These are phyloP conservation scores for Malurus cyaneus DNA, from an alignment of 2,113 vertebrate species.

Conservation along the genomic window DNA sequence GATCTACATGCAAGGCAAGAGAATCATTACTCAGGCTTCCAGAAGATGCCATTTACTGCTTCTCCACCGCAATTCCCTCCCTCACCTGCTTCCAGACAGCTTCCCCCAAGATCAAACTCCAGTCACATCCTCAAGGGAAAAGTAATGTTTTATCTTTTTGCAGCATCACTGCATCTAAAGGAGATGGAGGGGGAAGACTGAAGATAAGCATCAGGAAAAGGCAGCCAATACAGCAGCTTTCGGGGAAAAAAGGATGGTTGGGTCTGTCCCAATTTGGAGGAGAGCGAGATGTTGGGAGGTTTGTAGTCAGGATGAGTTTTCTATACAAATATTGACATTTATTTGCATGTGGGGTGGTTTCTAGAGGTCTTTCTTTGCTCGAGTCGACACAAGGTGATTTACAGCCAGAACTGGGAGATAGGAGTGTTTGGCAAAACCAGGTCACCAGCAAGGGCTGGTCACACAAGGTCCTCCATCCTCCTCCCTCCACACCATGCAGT, in stretches of 20 bases:
- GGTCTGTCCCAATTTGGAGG: background rate
- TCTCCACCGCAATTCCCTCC: background rate
- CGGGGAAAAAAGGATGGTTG: background rate
- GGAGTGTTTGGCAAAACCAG: fast-evolving
- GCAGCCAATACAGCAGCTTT: background rate
- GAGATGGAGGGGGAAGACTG: background rate
- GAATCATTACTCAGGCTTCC: background rate
- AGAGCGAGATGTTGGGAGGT: background rate
- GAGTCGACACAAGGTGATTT: background rate
- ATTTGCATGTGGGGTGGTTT: background rate
- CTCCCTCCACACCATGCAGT: fast-evolving
- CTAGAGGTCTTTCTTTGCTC: background rate
- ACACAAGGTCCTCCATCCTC: background rate
- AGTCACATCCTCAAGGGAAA: background rate
- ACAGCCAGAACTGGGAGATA: background rate
- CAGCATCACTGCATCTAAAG: background rate
- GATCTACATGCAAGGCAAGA: conserved; percentile 34
- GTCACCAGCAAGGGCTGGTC: background rate
- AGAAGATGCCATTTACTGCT: background rate
- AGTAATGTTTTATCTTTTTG: background rate
- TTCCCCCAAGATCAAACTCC: background rate
- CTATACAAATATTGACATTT: background rate
- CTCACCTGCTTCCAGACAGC: background rate
- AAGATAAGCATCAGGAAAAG: background rate
- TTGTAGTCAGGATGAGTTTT: background rate